Conservation (phyloP, 2,797 vertebrate genomes). For the Centropyge bicolor region DNA sequence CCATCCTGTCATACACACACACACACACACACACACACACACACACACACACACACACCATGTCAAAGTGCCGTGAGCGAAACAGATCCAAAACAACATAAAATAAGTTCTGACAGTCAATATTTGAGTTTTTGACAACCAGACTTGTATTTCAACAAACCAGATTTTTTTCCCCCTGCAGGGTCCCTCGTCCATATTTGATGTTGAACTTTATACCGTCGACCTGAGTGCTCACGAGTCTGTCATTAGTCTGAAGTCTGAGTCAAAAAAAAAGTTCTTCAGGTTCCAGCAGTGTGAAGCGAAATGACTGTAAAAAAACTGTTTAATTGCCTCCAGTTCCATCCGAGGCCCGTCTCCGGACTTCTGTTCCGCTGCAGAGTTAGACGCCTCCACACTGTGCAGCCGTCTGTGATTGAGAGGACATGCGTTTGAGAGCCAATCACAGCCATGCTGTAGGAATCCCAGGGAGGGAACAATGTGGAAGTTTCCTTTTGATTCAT, state of each 20-base stretch:
- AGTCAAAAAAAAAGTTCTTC: slow-evolving; percentile 30
- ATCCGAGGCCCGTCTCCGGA: slow-evolving; percentile 32
- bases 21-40: not conserved
- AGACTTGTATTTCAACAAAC: slow-evolving; percentile 26
- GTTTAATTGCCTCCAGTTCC: slow-evolving; percentile 56
- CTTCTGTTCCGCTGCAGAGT: slow-evolving; percentile 38
- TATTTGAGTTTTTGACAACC: slow-evolving; percentile 20
- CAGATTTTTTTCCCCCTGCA: slow-evolving; percentile 32
- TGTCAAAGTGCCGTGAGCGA: slow-evolving; percentile 23
- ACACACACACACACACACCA: not conserved
- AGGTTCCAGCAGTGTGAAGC: slow-evolving; percentile 37
- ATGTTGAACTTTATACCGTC: slow-evolving; percentile 51
- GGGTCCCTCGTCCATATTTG: slow-evolving; percentile 27
- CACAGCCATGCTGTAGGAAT: slow-evolving; percentile 29
- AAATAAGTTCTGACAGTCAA: slow-evolving; percentile 10
- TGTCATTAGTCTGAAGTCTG: slow-evolving; percentile 53
- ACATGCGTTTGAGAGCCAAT: slow-evolving; percentile 57
- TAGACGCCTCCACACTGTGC: slow-evolving; percentile 49
- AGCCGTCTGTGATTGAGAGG: slow-evolving; percentile 52
- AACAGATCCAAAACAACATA: slow-evolving; percentile 5
- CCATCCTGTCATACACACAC: slow-evolving; percentile 7
- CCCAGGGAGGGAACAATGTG: slow-evolving; percentile 21
- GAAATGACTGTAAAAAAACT: slow-evolving; percentile 47
- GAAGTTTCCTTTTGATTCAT: slow-evolving; percentile 44
- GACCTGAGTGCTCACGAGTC: slow-evolving; percentile 17